A percentile compares a stretch with the other conserved stretches of the same genome.
Conservation (phyloP, 2,888 invertebrate species). For the Eupithecia dodoneata region DNA sequence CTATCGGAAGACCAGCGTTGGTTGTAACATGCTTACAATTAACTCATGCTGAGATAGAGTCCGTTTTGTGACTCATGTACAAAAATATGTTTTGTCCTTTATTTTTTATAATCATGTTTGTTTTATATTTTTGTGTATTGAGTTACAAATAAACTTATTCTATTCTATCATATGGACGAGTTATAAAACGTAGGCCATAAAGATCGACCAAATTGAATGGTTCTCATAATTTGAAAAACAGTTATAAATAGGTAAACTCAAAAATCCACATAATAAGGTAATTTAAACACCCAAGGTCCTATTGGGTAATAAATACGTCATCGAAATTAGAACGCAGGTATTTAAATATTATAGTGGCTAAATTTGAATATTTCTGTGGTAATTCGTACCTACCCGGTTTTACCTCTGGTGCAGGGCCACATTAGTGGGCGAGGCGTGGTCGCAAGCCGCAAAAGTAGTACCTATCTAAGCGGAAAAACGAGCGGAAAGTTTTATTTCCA, state of each 20-base stretch:
- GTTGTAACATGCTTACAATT: no score
- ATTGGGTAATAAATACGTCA: slow-evolving; percentile 6
- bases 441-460: not conserved
- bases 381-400: not conserved
- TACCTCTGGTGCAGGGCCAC: not conserved
- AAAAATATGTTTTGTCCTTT: no score
- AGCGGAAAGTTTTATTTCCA: not conserved
- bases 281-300: slow-evolving; percentile 5
- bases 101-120: no score
- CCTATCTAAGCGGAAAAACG: not conserved
- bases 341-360: slow-evolving; percentile 1
- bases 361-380: slow-evolving; percentile 9
- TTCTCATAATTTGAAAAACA: not conserved
- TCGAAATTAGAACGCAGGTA: slow-evolving; percentile 7
- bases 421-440: not conserved
- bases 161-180: no score
- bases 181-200: no score
- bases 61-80: no score
- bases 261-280: not conserved
- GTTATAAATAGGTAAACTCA: not conserved
- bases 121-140: no score
- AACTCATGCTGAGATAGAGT: no score
- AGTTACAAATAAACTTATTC: no score
- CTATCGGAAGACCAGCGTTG: no score
- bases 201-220: no score